Evolutionary conservation across 2,113 vertebrate genomes (phyloP), one percentile per base, ranked within the genome.

Genomic region (Oxygymnocypris stewartii): DNA sequence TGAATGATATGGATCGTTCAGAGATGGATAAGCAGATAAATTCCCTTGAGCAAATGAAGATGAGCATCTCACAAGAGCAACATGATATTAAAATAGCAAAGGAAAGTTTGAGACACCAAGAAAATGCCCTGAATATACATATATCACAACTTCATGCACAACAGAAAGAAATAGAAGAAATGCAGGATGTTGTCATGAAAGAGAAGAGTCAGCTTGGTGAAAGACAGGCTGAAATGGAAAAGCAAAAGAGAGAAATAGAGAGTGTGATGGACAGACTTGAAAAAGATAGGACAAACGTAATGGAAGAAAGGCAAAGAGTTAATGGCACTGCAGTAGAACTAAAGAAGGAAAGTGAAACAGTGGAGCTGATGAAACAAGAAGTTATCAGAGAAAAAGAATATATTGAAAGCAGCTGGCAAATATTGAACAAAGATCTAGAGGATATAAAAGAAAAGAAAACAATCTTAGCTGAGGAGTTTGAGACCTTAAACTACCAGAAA

Each of bases 381-480:
- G n/a, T 67, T 54, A 20, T 78, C 28, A 37, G 63, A 11, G 86
- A 88, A 86, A 86, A 49, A 51, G 14, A 49, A 79, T 35, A 31
- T 25, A 78, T 87, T 54, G 71, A 77, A 49, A 87, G 54, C 18
- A 79, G 18, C 42, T 79, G 6, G 31, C 51, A 49, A 85, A 51
- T 69, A 7, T 14, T 88, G 47, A 79, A 79, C 12, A 71, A 31
- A 40, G 85, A 85, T 47, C 81, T 85, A 54, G 20, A 42, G 12
- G 82, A 87, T 6, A 80, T 84, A 25, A 71, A 84, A 54, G 51
- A 84, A 51, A 71, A 59, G 0, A 87, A 54, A 78, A 77, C 13
- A 23, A 84, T 84, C 42, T 51, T 89, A 28, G 42, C 51, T 23
- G 51, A 49, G 13, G 73, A 89, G 37, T 67, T 77, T 31, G 67